Conservation (phyloP, 2,888 invertebrate genomes). For the Dryadula phaetusa region DNA sequence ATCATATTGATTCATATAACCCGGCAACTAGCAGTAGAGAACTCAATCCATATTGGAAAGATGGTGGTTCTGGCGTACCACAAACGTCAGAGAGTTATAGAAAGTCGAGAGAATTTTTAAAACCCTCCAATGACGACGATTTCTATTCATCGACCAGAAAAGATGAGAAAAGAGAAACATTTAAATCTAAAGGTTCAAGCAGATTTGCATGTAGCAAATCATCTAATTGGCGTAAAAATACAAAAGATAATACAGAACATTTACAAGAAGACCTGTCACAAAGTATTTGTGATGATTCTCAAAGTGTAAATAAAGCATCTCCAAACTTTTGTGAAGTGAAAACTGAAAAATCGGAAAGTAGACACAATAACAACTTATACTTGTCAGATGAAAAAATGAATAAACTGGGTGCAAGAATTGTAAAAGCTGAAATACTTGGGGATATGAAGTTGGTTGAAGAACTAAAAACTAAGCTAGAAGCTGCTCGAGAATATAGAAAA, state of each 20-base stretch:
- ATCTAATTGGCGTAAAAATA: conserved; percentile 47
- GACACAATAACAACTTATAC: conserved; percentile 57
- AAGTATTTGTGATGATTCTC: conserved; percentile 8
- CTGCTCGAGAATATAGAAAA: conserved; percentile 85
- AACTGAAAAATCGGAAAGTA: conserved; percentile 36
- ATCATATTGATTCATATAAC: conserved; percentile 85
- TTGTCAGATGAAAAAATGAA: conserved; percentile 94
- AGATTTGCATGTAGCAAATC: conserved; percentile 37
- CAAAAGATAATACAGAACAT: conserved; percentile 33
- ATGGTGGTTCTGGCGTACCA: conserved; percentile 94
- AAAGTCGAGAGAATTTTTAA: conserved; percentile 67
- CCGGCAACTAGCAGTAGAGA: conserved; percentile 90
- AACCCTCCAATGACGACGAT: conserved; percentile 67
- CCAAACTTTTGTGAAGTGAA: conserved; percentile 20
- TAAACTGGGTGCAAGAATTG: conserved; percentile 93
- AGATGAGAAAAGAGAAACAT: conserved; percentile 31
- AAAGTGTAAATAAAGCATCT: not conserved
- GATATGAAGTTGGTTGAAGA: conserved; percentile 87
- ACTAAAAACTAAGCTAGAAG: conserved; percentile 89
- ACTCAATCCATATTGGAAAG: conserved; percentile 96
- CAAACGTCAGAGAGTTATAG: conserved; percentile 65
- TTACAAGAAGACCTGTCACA: conserved; percentile 14
- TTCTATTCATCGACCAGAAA: conserved; percentile 54
- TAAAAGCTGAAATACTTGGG: conserved; percentile 97
- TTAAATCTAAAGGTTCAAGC: conserved; percentile 18